These are phyloP conservation scores for Ia io DNA, from an alignment of 2,113 vertebrate genomes.

Conservation along the genomic window DNA sequence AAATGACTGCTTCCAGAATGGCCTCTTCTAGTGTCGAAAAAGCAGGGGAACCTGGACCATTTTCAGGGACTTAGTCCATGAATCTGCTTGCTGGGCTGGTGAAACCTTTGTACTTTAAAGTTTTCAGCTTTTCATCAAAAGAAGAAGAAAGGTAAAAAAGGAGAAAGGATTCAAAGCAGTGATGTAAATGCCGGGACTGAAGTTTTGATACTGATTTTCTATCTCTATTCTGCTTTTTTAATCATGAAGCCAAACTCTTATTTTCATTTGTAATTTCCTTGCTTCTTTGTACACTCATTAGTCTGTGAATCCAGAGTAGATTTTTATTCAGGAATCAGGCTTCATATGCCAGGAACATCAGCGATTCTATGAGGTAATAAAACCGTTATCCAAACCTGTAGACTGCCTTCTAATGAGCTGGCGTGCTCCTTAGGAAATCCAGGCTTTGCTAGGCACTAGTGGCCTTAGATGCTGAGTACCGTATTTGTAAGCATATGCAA, in stretches of 20 bases:
- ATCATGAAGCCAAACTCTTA: not conserved
- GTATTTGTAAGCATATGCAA: slow-evolving; percentile 31
- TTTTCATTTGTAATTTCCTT: slow-evolving; percentile 9
- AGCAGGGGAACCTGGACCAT: not conserved
- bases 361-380: not conserved
- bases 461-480: slow-evolving; percentile 7
- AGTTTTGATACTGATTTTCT: slow-evolving; percentile 25
- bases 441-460: not conserved
- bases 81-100: slow-evolving; percentile 15
- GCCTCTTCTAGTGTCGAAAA: not conserved
- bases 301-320: not conserved
- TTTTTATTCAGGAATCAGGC: slow-evolving; percentile 7
- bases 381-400: not conserved
- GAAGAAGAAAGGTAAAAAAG: slow-evolving; percentile 42
- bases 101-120: slow-evolving; percentile 42
- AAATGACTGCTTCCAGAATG: not conserved
- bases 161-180: not conserved
- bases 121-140: slow-evolving; percentile 42
- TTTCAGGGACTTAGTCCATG: not conserved
- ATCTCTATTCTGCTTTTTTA: not conserved
- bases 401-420: slow-evolving; percentile 3
- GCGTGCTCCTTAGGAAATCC: not conserved
- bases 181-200: slow-evolving; percentile 46
- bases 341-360: slow-evolving; percentile 21
- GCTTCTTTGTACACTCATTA: not conserved